Percentiles rank a stretch among this genome's conserved stretches.
Conservation (phyloP, 2,113 vertebrate species). For the Salminus brasiliensis region DNA sequence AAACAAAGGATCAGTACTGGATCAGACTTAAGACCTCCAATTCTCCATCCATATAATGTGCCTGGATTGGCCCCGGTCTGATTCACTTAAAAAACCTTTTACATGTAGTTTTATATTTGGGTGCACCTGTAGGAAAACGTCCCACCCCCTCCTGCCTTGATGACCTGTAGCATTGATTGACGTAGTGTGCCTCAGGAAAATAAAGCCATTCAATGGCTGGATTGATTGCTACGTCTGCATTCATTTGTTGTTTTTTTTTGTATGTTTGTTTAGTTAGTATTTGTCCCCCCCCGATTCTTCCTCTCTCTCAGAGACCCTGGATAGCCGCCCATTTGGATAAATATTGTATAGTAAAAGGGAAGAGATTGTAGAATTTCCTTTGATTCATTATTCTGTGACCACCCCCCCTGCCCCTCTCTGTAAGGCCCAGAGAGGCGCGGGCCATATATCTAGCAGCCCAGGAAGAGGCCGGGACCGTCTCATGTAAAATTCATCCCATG, state of each 20-base stretch:
- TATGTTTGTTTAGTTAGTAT: background rate
- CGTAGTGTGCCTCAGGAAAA: background rate
- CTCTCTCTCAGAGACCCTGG: background rate
- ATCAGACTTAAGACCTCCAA: no score
- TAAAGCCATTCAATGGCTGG: background rate
- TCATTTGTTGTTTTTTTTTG: background rate
- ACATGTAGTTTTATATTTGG: no score
- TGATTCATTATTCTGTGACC: background rate
- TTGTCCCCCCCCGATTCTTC: background rate
- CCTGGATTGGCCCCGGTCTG: no score
- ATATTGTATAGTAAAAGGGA: background rate
- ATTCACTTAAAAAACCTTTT: background rate
- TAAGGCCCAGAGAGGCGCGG: background rate
- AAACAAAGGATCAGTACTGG: no score
- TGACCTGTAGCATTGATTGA: background rate
- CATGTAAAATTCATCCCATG: conserved; percentile 83
- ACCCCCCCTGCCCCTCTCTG: background rate
- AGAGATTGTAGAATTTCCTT: background rate
- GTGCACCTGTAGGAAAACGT: no score
- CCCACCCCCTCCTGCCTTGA: background rate
- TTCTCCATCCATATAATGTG: no score
- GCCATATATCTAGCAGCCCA: conserved; percentile 1
- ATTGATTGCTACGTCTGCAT: background rate
- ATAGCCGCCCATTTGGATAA: background rate
- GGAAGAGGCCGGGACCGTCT: conserved; percentile 44